These are phyloP conservation scores for Criorhina ranunculi DNA, from an alignment of 2,888 invertebrate species.

Conservation along the genomic window DNA sequence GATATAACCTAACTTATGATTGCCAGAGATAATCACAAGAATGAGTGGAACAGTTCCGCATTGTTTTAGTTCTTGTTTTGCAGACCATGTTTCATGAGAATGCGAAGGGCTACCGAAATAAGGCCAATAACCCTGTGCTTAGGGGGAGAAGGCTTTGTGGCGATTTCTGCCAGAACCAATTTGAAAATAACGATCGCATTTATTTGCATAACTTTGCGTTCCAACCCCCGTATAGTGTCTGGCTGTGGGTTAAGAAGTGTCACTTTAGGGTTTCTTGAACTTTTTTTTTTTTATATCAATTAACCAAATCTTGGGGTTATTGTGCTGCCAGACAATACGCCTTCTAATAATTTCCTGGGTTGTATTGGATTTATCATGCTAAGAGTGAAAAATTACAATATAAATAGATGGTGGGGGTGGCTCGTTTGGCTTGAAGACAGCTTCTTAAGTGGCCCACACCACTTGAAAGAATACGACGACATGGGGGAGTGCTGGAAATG, in stretches of 20 bases:
- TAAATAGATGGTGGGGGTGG: conserved; percentile 49
- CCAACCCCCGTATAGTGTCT: neutral
- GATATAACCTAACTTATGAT: neutral
- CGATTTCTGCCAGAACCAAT: conserved; percentile 51
- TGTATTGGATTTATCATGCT: conserved; percentile 53
- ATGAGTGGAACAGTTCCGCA: conserved; percentile 65
- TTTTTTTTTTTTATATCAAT: conserved; percentile 61
- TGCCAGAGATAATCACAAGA: conserved; percentile 54
- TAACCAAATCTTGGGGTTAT: conserved; percentile 64
- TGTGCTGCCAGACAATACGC: conserved; percentile 57
- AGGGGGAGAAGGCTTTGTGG: conserved; percentile 5
- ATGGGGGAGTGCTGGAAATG: conserved; percentile 36
- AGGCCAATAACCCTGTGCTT: conserved; percentile 51
- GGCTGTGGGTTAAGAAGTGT: conserved; percentile 43
- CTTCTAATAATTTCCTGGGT: conserved; percentile 69
- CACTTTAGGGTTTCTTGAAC: conserved; percentile 67
- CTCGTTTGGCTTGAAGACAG: conserved; percentile 16
- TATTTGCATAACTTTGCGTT: conserved; percentile 48
- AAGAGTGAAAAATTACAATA: conserved; percentile 12
- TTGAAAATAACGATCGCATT: conserved; percentile 35
- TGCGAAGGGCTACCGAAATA: conserved; percentile 56
- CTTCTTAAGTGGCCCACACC: conserved; percentile 46
- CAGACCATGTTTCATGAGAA: conserved; percentile 20
- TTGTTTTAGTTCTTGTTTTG: conserved; percentile 18
- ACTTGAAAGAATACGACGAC: conserved; percentile 52